Evolutionary conservation across 2,888 invertebrate genomes (phyloP), one percentile per base, ranked within the genome.

Genomic region (Leptinotarsa juncta): DNA sequence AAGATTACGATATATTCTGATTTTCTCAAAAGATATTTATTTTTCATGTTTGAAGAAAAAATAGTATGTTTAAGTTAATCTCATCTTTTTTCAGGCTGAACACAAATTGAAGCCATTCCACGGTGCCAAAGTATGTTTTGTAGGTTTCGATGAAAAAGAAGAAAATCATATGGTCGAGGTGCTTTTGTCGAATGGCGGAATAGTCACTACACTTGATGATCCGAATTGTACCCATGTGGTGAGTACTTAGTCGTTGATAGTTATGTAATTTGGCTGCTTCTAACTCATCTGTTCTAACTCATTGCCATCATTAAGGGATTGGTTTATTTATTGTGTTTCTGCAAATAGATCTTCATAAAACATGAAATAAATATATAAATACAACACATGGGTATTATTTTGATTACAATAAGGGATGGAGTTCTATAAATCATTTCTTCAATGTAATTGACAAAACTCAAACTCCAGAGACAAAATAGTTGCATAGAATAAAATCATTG

Each of bases 121-220:
- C 86, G 96, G 96, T 48, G 94, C 95, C 73, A 92, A 93, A 83
- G 93, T 98, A 67, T 95, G 95, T 87, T 97, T 98, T 88, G 91
- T 94, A 84, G 97, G 97, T 7, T 98, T 98, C 89, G 92, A 95
- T 3, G 93, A 93, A 76, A 96, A 97, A 83, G 98, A 98, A 88
- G 93, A 94, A 85, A 92, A 92, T 84, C 97, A 97, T 86, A 97
- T 98, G 97, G 93, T 94, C 77, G 96, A 97, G 86, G 93, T 97
- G 81, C 91, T 97, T 75, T 90, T 93, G 82, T 93, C 93, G 85
- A 97, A 97, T 89, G 96, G 96, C 84, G 97, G 96, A 73, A 93
- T 93, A 78, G 91, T 93, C 77, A 92, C 94, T 77, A 92, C 92
- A 62, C 89, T 93, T 80, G 95, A 95, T 82, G 96, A 97, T 90